Evolutionary conservation across 2,888 invertebrate genomes (phyloP), one percentile per base, ranked within the genome.

Genomic region (Diarsia brunnea): DNA sequence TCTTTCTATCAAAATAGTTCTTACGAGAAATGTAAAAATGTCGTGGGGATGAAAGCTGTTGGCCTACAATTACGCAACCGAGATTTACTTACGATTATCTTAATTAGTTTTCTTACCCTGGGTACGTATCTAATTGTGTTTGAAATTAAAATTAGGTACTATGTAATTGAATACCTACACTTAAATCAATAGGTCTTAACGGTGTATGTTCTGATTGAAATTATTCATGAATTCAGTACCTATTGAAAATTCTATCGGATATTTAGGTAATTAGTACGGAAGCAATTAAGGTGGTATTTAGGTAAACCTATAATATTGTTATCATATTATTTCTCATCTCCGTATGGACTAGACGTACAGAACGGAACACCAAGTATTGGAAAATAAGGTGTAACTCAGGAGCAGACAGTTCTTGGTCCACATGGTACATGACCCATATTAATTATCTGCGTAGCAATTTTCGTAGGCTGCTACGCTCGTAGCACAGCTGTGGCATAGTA

Each of bases 1-100:
- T 73, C 58, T 86, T 79, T 19, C 65, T 38, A 76, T 73, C 43
- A 58, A 73, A 77, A 79, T 82, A 78, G 79, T 69, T 82, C 78
- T 74, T 38, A 31, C 12, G 73, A 69, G 79, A 70, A 75, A 82
- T 76, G 71, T 75, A 78, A 86, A 79, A 86, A 79, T 79, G 64
- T 65, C 69, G 58, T 43, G 49, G 43, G 31, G 64, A 67, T 68
- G 71, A 63, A 78, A 78, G 75, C 72, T 71, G 69, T 82, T 70
- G 64, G 73, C 64, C 38, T 58, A 72, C 43, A 74, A 76, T 70
- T 73, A 73, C 73, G 60, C 49, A 79, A 67, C 60, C 60, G 27
- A 76, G 83, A 76, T 73, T 84, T 72, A 71, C 58, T 77, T 64
- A 73, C 43, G 47, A 68, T 75, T 69, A 75, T 60, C 69, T 68